Base-by-base conservation (phyloP, 2,113 vertebrate genomes). In the Oriolus oriolus region DNA sequence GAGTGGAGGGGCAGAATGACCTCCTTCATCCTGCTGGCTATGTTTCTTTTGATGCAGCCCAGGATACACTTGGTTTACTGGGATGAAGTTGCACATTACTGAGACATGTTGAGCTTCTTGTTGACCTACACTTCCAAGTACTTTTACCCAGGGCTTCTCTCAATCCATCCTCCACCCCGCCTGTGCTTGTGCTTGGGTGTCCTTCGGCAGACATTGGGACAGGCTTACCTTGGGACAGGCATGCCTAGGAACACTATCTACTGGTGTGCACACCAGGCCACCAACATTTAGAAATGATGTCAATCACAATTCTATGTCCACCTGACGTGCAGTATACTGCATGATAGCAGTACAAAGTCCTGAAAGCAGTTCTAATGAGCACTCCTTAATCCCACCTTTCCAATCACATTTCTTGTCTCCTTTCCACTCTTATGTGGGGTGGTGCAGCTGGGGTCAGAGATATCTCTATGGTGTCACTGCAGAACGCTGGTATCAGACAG, bases 271-370 rank as follows among this genome's bases (percentile, higher is more conserved):
- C 35, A 59, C 7, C 13, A 85, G 60, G 12, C 16, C 21, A 50
- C 22, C 44, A 75, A 8, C 11, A 56, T 49, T 35, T 54, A 60
- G 44, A 47, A 83, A 86, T 6, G 1, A 54, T 31, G 7, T 59
- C 37, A 81, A 23, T 27, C 31, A 35, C 53, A 71, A 15, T 39
- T 82, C 18, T 87, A 4, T 21, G 13, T 33, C 30, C 23, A 11
- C 9, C 16, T 49, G n/a, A 30, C 52, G 63, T 0, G 2, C 22
- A 33, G 9, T 3, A 4, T 9, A 33, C 18, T 27, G 15, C 0
- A 0, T 39, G 7, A 19, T 10, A 76, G 35, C 33, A 68, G 23
- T 17, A 44, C 27, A 54, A 60, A 83, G 4, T 6, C 45, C 13
- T 79, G 30, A 79, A 90, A 73, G 15, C 3, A 15, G 20, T 41